Evolutionary conservation across 2,888 invertebrate genomes (phyloP).

Genomic region (Pollenia amentaria): DNA sequence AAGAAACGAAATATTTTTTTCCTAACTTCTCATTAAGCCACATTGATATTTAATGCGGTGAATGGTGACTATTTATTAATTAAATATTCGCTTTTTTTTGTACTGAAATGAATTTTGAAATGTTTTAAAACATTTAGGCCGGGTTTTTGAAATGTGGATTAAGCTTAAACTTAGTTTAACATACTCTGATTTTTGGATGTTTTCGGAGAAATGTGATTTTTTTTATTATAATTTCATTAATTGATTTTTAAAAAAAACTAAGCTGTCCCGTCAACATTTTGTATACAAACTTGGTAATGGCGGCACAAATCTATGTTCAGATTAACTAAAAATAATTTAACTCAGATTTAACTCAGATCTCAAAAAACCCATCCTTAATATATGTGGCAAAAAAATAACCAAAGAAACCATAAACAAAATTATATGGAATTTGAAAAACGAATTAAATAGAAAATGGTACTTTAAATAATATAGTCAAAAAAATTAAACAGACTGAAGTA

Average conservation of each 20-base stretch:
- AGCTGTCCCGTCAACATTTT: too few species aligned
- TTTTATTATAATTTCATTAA: too few species aligned
- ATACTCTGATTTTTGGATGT: too few species aligned
- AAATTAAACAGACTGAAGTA: neutral
- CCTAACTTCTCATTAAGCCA: slow-evolving; percentile 23
- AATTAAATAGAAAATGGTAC: neutral
- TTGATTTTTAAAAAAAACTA: too few species aligned
- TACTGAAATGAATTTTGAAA: slow-evolving; percentile 6
- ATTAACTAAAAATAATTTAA: too few species aligned
- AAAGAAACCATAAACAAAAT: neutral
- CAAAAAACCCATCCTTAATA: too few species aligned
- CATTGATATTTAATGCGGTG: slow-evolving; percentile 42
- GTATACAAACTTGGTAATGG: too few species aligned
- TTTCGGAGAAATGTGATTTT: too few species aligned
- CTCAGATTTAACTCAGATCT: too few species aligned
- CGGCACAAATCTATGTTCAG: too few species aligned
- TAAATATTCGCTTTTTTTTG: slow-evolving; percentile 9
- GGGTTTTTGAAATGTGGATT: too few species aligned
- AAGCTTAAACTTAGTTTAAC: too few species aligned
- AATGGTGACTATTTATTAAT: slow-evolving; percentile 41
- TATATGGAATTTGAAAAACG: neutral
- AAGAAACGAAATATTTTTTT: slow-evolving; percentile 6
- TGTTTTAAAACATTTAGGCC: neutral
- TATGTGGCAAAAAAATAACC: slow-evolving; percentile 3
- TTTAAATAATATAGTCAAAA: slow-evolving; percentile 9